Percentiles rank a stretch among this genome's conserved stretches.
phyloP scores from a whole-genome alignment of 2,797 vertebrate species.

The Cyprinodon diabolis region DNA sequence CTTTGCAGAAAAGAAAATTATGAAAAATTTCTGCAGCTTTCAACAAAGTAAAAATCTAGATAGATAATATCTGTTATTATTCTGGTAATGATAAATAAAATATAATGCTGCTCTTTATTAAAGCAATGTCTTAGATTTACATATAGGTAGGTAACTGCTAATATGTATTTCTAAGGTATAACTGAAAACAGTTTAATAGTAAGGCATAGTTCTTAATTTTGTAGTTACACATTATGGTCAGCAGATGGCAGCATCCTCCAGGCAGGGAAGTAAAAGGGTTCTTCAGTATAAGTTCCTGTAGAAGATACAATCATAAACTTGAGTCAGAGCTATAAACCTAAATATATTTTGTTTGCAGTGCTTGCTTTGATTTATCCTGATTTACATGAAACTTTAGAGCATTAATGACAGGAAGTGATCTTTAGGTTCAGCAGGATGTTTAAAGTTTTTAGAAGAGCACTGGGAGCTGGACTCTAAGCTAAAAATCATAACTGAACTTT shows the following conservation, averaged over 20 bases:
- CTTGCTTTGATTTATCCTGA: background rate
- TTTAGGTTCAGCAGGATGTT: background rate
- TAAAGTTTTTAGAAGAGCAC: background rate
- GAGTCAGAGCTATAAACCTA: too few relatives aligned
- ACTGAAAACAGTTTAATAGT: background rate
- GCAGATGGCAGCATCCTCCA: conserved; percentile 59
- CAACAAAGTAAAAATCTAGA: conserved; percentile 21
- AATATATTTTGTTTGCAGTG: background rate
- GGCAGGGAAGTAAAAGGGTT: background rate
- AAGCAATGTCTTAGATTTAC: conserved; percentile 4
- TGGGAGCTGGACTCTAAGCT: background rate
- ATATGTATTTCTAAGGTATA: background rate
- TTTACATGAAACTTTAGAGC: background rate
- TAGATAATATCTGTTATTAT: background rate
- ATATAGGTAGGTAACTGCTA: background rate
- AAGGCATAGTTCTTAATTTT: conserved; percentile 7
- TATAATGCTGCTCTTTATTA: background rate
- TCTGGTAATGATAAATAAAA: background rate
- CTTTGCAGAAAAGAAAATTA: conserved; percentile 15
- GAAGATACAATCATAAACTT: background rate
- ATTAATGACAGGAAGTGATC: background rate
- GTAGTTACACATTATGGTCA: conserved; percentile 50
- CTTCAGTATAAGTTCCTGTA: too few relatives aligned
- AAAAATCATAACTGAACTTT: too few relatives aligned
- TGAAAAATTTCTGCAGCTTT: conserved; percentile 35